Conservation (phyloP, 2,888 invertebrate species). For the Rhopalosiphum nymphaeae region DNA sequence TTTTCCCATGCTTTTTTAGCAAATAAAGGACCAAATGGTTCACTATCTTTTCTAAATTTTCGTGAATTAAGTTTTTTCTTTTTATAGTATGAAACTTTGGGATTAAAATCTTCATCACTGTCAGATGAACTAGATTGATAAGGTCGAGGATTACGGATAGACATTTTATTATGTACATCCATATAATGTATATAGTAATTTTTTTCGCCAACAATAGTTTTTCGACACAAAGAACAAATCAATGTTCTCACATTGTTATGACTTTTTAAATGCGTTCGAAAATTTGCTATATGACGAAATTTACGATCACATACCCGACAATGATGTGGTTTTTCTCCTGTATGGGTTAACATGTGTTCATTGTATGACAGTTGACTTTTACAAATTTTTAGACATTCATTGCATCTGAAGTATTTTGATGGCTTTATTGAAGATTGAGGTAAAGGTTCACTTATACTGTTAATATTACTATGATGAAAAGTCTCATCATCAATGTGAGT, state of each 20-base stretch:
- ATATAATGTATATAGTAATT: constrained; percentile 62
- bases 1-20: constrained; percentile 63
- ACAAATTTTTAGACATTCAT: constrained; percentile 54
- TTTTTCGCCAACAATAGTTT: constrained; percentile 62
- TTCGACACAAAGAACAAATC: constrained; percentile 54
- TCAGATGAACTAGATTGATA: constrained; percentile 51
- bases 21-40: constrained; percentile 60
- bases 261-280: constrained; percentile 69
- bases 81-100: constrained; percentile 54
- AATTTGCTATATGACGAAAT: constrained; percentile 67
- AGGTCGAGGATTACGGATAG: constrained; percentile 32
- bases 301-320: constrained; percentile 69
- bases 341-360: constrained; percentile 65
- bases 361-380: constrained; percentile 58
- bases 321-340: constrained; percentile 63
- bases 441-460: constrained; percentile 54
- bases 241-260: constrained; percentile 69
- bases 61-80: constrained; percentile 51
- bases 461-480: constrained; percentile 59
- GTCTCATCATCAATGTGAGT: constrained; percentile 54
- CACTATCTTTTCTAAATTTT: constrained; percentile 42
- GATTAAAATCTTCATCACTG: constrained; percentile 63
- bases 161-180: constrained; percentile 62
- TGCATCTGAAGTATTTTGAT: constrained; percentile 51
- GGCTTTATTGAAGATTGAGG: constrained; percentile 46